Percentiles rank a stretch among this genome's conserved stretches.
These are phyloP conservation scores for Troides aeacus DNA, from an alignment of 2,888 invertebrate genomes.

Conservation along the genomic window DNA sequence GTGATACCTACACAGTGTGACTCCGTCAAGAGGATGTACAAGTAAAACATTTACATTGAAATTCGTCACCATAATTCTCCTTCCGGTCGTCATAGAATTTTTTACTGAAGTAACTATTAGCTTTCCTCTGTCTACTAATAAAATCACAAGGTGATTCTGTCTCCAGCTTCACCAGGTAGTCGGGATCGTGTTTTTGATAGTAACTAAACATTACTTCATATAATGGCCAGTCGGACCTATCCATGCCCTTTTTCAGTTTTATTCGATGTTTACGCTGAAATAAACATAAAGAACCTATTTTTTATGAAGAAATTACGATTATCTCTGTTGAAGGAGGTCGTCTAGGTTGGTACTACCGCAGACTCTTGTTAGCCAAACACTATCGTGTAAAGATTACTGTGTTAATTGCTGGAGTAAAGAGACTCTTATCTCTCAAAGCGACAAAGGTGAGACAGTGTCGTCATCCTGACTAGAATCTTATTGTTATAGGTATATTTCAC, in stretches of 20 bases:
- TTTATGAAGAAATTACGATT: neutral
- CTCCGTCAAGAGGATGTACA: neutral
- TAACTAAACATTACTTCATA: constrained; percentile 59
- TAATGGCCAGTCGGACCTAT: constrained; percentile 56
- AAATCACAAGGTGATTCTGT: constrained; percentile 43
- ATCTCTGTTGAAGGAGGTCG: too few species aligned
- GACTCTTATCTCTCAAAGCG: too few species aligned
- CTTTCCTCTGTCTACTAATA: constrained; percentile 38
- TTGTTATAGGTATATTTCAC: too few species aligned
- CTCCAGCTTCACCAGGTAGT: constrained; percentile 50
- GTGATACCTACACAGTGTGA: too few species aligned
- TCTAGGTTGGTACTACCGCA: too few species aligned
- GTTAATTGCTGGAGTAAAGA: too few species aligned
- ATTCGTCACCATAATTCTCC: constrained; percentile 53
- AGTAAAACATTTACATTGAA: constrained; percentile 59
- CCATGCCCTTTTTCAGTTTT: constrained; percentile 50
- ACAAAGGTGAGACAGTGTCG: too few species aligned
- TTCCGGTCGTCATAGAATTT: constrained; percentile 36
- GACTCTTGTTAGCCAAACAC: too few species aligned
- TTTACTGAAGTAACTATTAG: constrained; percentile 35
- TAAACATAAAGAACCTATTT: constrained; percentile 11
- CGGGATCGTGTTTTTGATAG: constrained; percentile 53
- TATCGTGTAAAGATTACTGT: too few species aligned
- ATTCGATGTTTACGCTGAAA: constrained; percentile 66
- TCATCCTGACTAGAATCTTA: too few species aligned